Conservation (phyloP, 2,113 vertebrate genomes). For the Sphyrna mokarran region DNA sequence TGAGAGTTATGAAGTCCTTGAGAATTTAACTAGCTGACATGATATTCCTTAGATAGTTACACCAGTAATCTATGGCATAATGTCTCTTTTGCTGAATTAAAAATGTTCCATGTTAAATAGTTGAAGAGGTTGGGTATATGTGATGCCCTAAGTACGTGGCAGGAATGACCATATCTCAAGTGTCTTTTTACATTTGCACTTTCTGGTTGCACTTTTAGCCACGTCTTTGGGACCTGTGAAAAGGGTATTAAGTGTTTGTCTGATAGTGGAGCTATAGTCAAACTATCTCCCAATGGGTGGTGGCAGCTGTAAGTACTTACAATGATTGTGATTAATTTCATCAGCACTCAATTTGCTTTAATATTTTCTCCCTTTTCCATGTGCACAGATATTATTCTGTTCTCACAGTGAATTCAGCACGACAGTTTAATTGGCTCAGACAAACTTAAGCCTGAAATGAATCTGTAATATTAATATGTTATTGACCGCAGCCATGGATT, state of each 20-base stretch:
- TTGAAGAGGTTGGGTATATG: not conserved
- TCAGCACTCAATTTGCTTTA: constrained; percentile 56
- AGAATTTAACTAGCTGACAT: constrained; percentile 6
- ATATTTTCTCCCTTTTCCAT: constrained; percentile 53
- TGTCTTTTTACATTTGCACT: not conserved
- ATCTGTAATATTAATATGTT: constrained; percentile 66
- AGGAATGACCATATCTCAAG: not conserved
- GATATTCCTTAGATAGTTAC: constrained; percentile 25
- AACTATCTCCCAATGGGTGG: constrained; percentile 52
- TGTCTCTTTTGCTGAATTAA: not conserved
- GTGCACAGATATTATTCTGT: constrained; percentile 49
- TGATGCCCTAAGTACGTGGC: not conserved
- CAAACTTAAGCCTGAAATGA: constrained; percentile 58
- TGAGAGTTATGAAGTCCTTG: constrained; percentile 32
- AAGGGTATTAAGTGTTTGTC: not conserved
- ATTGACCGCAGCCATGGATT: constrained; percentile 63
- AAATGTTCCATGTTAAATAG: not conserved
- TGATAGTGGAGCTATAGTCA: constrained; percentile 41
- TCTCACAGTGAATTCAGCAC: constrained; percentile 62
- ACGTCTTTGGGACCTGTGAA: not conserved
- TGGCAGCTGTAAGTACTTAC: constrained; percentile 50
- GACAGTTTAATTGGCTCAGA: constrained; percentile 72
- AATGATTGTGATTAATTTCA: constrained; percentile 58
- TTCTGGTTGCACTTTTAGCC: not conserved
- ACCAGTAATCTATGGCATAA: not conserved